Percentiles rank a stretch among this genome's conserved stretches.
These are phyloP conservation scores for Bucorvus abyssinicus DNA, from an alignment of 2,797 vertebrate genomes.

Conservation along the genomic window DNA sequence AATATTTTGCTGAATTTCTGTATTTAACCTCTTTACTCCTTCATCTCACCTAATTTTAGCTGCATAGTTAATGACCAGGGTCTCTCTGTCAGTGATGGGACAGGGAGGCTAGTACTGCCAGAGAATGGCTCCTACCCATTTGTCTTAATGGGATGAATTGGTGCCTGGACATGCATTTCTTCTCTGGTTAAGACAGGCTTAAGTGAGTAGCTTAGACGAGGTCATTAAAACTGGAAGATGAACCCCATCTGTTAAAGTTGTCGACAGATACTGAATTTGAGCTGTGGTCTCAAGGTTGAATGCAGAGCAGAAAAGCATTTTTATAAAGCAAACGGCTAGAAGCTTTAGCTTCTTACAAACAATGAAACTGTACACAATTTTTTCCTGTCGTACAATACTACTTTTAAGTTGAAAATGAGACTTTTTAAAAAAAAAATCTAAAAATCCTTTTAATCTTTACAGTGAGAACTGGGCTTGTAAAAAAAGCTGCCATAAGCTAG, in stretches of 20 bases:
- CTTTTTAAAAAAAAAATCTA: neutral
- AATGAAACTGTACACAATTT: rapidly evolving
- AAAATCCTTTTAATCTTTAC: neutral
- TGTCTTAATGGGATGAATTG: neutral
- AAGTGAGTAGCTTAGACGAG: neutral
- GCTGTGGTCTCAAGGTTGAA: neutral
- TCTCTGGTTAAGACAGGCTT: neutral
- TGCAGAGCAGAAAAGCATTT: neutral
- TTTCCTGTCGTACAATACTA: neutral
- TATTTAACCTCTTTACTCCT: neutral
- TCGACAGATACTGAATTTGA: neutral
- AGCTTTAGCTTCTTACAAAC: neutral
- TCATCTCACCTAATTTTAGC: neutral
- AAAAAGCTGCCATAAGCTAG: neutral
- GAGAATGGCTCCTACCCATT: neutral
- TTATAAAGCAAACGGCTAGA: neutral
- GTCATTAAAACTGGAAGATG: neutral
- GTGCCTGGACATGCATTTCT: neutral
- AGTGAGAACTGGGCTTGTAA: neutral
- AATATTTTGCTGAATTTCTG: neutral
- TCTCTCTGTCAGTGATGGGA: neutral
- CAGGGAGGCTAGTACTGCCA: neutral
- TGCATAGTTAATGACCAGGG: neutral
- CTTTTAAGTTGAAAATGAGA: neutral
- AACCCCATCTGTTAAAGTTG: neutral